These are phyloP conservation scores for Falco punctatus DNA, from an alignment of 2,113 vertebrate genomes.

Conservation along the genomic window DNA sequence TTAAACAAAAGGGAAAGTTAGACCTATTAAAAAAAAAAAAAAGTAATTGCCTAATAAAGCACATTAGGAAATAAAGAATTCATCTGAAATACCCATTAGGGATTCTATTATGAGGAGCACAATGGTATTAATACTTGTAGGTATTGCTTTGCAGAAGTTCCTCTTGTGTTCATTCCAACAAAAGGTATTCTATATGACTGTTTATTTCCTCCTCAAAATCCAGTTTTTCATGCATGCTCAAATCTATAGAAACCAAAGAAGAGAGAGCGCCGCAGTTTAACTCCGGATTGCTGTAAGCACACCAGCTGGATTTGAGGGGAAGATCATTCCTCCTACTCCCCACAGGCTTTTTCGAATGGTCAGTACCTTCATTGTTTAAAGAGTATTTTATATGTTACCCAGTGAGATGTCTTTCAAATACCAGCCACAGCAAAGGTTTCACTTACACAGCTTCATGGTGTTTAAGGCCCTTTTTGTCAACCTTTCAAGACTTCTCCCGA, in stretches of 20 bases:
- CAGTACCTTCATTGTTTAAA: neutral
- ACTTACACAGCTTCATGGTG: neutral
- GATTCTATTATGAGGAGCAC: neutral
- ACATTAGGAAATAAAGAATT: neutral
- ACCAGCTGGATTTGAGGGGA: neutral
- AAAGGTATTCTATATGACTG: accelerated
- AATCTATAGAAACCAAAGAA: neutral
- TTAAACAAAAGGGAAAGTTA: neutral
- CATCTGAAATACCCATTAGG: neutral
- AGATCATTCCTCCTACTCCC: neutral
- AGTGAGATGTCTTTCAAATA: neutral
- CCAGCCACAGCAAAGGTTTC: neutral
- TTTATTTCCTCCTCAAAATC: neutral
- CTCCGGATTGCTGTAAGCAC: neutral
- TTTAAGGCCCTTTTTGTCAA: neutral
- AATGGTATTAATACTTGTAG: neutral
- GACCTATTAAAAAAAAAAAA: neutral
- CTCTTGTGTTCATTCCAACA: neutral
- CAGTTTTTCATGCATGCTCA: neutral
- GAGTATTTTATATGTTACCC: neutral
- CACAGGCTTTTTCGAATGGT: neutral
- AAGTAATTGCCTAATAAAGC: neutral
- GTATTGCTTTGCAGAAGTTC: neutral
- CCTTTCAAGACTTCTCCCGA: neutral
- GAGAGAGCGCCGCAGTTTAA: neutral